phyloP scores from a whole-genome alignment of 2,797 vertebrate genomes.

The Coccyzus lansbergi region DNA sequence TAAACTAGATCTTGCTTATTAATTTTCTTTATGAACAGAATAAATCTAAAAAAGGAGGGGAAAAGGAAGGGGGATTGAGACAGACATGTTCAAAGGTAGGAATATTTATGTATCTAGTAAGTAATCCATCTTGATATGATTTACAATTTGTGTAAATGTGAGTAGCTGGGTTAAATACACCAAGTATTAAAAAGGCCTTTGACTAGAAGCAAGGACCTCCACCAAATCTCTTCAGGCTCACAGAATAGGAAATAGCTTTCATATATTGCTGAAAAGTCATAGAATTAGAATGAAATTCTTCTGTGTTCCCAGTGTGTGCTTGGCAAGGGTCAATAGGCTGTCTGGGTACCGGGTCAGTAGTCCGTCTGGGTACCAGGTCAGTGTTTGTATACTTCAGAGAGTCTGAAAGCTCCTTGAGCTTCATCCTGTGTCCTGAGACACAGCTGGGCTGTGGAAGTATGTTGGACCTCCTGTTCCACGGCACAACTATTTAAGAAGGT shows the following conservation, averaged over 20 bases:
- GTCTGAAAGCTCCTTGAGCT: neutral
- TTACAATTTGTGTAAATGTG: neutral
- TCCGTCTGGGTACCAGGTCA: no score
- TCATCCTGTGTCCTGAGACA: neutral
- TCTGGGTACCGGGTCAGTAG: neutral
- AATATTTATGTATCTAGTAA: neutral
- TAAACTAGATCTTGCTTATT: neutral
- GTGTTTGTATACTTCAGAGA: neutral
- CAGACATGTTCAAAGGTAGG: neutral
- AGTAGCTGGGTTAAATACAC: neutral
- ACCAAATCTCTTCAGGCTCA: neutral
- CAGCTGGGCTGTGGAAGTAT: neutral
- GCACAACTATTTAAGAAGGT: neutral
- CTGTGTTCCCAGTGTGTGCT: neutral
- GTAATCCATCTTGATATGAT: neutral
- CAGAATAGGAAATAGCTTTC: neutral
- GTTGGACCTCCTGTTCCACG: conserved; percentile 16
- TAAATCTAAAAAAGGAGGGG: neutral
- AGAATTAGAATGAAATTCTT: neutral
- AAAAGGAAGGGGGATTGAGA: neutral
- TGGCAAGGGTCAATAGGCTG: neutral
- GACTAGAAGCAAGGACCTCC: fast-evolving
- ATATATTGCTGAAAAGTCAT: neutral
- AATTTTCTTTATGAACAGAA: neutral
- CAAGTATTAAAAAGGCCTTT: neutral